These are phyloP conservation scores for Stegastes partitus DNA, from an alignment of 2,113 vertebrate genomes.

Conservation along the genomic window DNA sequence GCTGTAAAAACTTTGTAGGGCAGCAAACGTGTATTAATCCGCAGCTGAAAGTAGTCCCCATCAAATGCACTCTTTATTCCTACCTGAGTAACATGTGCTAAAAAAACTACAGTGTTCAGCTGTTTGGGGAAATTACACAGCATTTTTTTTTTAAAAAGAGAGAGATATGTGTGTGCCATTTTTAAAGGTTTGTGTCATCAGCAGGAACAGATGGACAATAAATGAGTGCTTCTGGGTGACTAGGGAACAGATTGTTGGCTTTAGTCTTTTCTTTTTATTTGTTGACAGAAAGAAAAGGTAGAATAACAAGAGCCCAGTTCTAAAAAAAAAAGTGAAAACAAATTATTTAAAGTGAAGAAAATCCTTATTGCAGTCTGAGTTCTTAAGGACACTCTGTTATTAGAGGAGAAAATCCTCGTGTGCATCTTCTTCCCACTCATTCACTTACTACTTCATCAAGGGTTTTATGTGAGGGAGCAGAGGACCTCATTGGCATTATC, in stretches of 20 bases:
- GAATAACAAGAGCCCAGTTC: not conserved
- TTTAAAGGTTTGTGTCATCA: not conserved
- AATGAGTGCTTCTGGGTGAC: not conserved
- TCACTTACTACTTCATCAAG: conserved; percentile 5
- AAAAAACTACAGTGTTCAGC: not conserved
- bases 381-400: not conserved
- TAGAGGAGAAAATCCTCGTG: not conserved
- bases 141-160: not conserved
- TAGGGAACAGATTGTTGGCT: not conserved
- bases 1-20: not conserved
- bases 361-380: not conserved
- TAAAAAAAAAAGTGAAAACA: conserved; percentile 17
- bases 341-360: conserved; percentile 1
- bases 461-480: conserved; percentile 22
- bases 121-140: not conserved
- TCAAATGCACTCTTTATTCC: not conserved
- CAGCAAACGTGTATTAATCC: not conserved
- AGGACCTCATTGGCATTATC: conserved; percentile 25
- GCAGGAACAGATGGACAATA: not conserved
- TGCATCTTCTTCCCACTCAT: not conserved
- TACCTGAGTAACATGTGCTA: not conserved
- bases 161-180: not conserved
- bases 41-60: not conserved
- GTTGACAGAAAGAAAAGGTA: not conserved
- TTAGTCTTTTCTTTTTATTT: conserved; percentile 5